phyloP scores from a whole-genome alignment of 1,140 invertebrate genomes.

The Ylistrum balloti region DNA sequence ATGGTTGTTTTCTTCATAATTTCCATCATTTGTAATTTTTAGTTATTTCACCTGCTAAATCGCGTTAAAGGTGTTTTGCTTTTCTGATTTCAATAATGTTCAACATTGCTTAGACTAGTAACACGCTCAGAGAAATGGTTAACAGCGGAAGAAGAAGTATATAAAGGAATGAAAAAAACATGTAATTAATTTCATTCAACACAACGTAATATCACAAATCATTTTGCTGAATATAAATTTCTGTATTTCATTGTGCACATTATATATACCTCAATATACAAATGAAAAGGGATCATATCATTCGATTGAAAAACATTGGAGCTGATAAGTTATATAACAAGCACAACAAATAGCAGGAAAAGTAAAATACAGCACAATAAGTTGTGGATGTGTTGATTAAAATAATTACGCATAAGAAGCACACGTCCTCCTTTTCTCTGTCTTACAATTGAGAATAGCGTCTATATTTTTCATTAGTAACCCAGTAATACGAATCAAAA shows the following conservation, averaged over 20 bases:
- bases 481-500: no score
- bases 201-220: not conserved
- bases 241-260: conserved; percentile 9
- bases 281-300: not conserved
- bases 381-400: not conserved
- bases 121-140: not conserved
- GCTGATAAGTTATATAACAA: not conserved
- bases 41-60: conserved; percentile 13
- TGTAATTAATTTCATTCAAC: not conserved
- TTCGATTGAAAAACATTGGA: not conserved
- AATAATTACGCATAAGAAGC: not conserved
- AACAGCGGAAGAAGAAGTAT: conserved; percentile 6
- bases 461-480: no score
- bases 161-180: not conserved
- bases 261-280: not conserved
- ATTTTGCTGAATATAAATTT: conserved; percentile 4
- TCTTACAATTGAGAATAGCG: not conserved
- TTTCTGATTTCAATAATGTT: not conserved
- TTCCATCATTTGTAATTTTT: not conserved
- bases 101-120: not conserved
- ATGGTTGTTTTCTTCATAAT: no score
- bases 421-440: not conserved
- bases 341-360: not conserved
- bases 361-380: not conserved
- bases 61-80: not conserved